phyloP scores from a whole-genome alignment of 2,797 vertebrate species.

The Trichosurus vulpecula region DNA sequence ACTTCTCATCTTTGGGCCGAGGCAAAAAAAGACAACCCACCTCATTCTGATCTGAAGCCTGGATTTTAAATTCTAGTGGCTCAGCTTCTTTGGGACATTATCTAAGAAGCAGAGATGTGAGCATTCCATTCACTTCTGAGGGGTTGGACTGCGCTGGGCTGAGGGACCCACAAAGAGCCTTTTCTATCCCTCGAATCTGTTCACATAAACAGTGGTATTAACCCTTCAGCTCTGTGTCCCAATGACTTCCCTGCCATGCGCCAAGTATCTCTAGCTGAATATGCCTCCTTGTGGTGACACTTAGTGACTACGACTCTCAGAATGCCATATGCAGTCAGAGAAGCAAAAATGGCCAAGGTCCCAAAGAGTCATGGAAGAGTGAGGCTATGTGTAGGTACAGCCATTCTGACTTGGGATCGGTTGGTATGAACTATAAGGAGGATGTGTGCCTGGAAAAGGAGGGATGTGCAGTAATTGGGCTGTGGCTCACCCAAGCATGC shows the following conservation, averaged over 20 bases:
- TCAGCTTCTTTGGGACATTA: background rate
- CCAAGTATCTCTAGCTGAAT: conserved; percentile 22
- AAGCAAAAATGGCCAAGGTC: background rate
- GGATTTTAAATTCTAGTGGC: conserved; percentile 73
- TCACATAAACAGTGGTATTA: conserved; percentile 78
- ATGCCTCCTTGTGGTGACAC: background rate
- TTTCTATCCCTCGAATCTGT: conserved; percentile 81
- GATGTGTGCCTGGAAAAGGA: too few relatives aligned
- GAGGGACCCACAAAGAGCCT: conserved; percentile 77
- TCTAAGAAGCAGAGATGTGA: conserved; percentile 27
- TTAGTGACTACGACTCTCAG: background rate
- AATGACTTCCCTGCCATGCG: background rate
- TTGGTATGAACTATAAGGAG: too few relatives aligned
- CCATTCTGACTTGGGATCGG: too few relatives aligned
- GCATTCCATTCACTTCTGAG: background rate
- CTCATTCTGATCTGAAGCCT: conserved; percentile 52
- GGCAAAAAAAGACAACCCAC: background rate
- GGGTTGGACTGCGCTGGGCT: background rate
- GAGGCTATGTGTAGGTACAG: too few relatives aligned
- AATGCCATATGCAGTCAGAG: background rate
- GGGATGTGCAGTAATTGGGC: too few relatives aligned
- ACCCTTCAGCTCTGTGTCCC: conserved; percentile 61
- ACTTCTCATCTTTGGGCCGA: background rate
- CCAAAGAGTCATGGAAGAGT: background rate
- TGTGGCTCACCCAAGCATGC: too few relatives aligned